phyloP scores from a whole-genome alignment of 2,888 invertebrate species.

The Cecidostiba fungosa region DNA sequence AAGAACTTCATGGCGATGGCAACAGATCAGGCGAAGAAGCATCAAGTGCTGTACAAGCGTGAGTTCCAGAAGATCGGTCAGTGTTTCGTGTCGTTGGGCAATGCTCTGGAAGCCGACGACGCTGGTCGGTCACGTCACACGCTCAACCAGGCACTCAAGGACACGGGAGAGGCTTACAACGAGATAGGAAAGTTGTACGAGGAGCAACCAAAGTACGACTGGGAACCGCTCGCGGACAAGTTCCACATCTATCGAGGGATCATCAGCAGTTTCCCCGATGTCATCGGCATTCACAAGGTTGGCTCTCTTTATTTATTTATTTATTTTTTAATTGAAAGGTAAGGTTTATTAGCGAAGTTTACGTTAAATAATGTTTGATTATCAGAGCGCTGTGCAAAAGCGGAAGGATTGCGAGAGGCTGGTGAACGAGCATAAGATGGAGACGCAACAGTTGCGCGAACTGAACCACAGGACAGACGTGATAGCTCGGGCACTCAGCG shows the following conservation, averaged over 20 bases:
- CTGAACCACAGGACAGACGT: slow-evolving; percentile 93
- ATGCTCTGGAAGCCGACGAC: slow-evolving; percentile 91
- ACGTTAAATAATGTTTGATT: slow-evolving; percentile 17
- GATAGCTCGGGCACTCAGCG: slow-evolving; percentile 95
- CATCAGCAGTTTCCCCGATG: slow-evolving; percentile 94
- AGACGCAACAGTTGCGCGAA: slow-evolving; percentile 89
- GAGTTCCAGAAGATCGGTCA: slow-evolving; percentile 96
- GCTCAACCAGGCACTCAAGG: slow-evolving; percentile 90
- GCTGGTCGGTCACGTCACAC: slow-evolving; percentile 81
- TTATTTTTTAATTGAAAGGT: not conserved
- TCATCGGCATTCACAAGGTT: slow-evolving; percentile 93
- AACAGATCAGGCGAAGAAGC: slow-evolving; percentile 92
- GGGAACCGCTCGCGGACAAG: slow-evolving; percentile 94
- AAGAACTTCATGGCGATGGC: slow-evolving; percentile 91
- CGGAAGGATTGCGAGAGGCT: slow-evolving; percentile 93
- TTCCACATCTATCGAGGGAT: slow-evolving; percentile 97
- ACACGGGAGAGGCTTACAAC: slow-evolving; percentile 94
- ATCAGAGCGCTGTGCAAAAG: slow-evolving; percentile 89
- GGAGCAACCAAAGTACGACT: slow-evolving; percentile 94
- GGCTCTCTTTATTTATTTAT: not conserved
- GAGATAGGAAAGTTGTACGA: slow-evolving; percentile 94
- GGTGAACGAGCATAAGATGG: slow-evolving; percentile 91
- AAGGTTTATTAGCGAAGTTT: not conserved
- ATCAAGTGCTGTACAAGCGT: slow-evolving; percentile 91
- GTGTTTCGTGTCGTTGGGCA: slow-evolving; percentile 91